A percentile compares a stretch with the other conserved stretches of the same genome.
Conservation (phyloP, 2,888 invertebrate species). For the Ectemnius continuus region DNA sequence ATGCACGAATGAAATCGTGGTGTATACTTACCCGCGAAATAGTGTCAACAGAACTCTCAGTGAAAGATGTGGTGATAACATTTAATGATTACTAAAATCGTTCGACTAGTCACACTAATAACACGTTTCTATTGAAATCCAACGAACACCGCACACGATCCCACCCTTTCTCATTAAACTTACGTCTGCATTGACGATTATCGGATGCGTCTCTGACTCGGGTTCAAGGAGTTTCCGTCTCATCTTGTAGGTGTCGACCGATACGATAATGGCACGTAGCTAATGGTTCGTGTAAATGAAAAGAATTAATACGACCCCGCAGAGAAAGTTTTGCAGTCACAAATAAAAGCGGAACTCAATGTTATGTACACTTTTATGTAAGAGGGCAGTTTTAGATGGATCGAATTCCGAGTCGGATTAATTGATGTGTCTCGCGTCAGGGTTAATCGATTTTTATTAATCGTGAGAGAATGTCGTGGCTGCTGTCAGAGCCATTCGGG, state of each 20-base stretch:
- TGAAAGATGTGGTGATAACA: no score
- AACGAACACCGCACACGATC: background rate
- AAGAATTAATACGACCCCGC: constrained; percentile 34
- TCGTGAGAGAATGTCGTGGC: no score
- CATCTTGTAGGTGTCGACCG: constrained; percentile 56
- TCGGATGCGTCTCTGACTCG: constrained; percentile 40
- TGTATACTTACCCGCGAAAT: background rate
- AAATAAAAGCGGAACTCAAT: background rate
- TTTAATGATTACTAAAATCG: no score
- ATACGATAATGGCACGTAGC: constrained; percentile 65
- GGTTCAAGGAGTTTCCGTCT: constrained; percentile 62
- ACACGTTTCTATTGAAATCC: no score
- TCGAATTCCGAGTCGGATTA: no score
- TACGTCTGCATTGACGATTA: constrained; percentile 68
- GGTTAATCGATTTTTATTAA: no score
- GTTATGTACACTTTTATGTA: no score
- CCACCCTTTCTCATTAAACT: constrained; percentile 51
- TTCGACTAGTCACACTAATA: no score
- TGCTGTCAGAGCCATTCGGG: no score
- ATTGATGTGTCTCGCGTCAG: no score
- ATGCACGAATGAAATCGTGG: background rate
- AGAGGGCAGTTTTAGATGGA: no score
- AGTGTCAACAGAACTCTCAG: background rate
- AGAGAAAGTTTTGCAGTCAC: background rate
- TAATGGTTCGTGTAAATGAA: constrained; percentile 55